Base-by-base conservation (phyloP, 2,113 vertebrate species). In the Mesitornis unicolor region DNA sequence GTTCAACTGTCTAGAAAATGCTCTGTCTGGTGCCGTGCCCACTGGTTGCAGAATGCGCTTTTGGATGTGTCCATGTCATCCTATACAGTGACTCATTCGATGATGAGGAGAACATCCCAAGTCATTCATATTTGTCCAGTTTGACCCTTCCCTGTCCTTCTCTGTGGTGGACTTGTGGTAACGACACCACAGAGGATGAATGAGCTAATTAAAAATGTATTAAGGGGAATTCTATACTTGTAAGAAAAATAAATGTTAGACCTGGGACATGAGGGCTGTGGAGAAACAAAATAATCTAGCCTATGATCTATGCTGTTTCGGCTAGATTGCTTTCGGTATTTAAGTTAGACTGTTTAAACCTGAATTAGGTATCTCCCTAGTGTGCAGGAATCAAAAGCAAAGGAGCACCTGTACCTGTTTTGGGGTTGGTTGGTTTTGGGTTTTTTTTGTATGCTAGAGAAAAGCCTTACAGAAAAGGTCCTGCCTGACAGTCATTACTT, bases 191-290 rank as follows among this genome's bases (percentile, higher is more conserved):
- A 61, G 59, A 81, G 59, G 17, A 70, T 83, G 87, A 81, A 70
- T 65, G 65, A 94, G 24, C 45, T 81, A 80, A 77, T 95, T 84
- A 80, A 86, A 87, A 95, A 50, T 81, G 50, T 76, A 81, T 74
- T 85, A 90, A 65, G 69, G 67, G 50, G 51, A 94, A 53, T 89
- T 75, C 87, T 89, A 45, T 29, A 36, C 71, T 87, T 87, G 56
- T 69, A 93, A 94, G 90, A 94, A 97, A 95, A 93, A 94, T 92
- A 95, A 96, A 96, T 93, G 83, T 87, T 93, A 93, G 76, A 91
- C 81, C 11, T 91, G 69, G 84, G 89, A 91, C 43, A 16, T 50
- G 73, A 93, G 33, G 75, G 84, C 43, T 89, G 87, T 56, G 80
- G 84, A 94, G 94, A 95, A 96, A 73, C 69, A 95, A 95, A 95